These are phyloP conservation scores for Ommatoiulus sabulosus DNA, from an alignment of 2,888 invertebrate species.

Conservation along the genomic window DNA sequence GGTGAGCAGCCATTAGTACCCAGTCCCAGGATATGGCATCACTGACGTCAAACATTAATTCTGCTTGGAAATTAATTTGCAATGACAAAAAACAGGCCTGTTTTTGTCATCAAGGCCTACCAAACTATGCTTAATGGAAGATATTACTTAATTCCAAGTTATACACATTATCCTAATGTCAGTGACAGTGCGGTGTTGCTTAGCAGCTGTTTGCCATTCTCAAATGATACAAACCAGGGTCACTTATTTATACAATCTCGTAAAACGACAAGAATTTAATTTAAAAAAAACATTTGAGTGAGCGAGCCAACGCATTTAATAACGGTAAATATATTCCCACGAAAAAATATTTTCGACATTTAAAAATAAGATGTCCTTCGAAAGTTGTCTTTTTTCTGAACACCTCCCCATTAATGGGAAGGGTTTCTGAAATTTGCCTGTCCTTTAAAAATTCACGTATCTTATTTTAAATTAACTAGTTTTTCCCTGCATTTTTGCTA, in stretches of 20 bases:
- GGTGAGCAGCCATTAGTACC: background rate
- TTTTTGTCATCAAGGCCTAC: background rate
- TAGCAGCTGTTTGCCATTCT: slow-evolving; percentile 10
- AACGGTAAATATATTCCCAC: background rate
- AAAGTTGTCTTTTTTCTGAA: background rate
- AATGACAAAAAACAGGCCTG: background rate
- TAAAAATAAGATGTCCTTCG: background rate
- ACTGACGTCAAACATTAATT: slow-evolving; percentile 4
- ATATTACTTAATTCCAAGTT: background rate
- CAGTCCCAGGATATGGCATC: background rate
- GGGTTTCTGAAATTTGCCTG: background rate
- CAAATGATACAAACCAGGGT: background rate
- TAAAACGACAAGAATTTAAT: background rate
- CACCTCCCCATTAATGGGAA: background rate
- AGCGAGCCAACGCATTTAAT: background rate
- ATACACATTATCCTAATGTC: background rate
- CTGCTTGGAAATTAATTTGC: slow-evolving; percentile 6
- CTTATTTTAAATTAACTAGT: background rate
- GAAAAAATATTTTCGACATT: background rate
- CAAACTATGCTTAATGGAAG: background rate
- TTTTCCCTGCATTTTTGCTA: no score
- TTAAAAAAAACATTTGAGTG: background rate
- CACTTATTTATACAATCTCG: background rate
- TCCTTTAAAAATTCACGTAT: background rate
- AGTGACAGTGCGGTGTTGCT: background rate